Conservation (phyloP, 2,113 vertebrate species). For the Caranx ignobilis region DNA sequence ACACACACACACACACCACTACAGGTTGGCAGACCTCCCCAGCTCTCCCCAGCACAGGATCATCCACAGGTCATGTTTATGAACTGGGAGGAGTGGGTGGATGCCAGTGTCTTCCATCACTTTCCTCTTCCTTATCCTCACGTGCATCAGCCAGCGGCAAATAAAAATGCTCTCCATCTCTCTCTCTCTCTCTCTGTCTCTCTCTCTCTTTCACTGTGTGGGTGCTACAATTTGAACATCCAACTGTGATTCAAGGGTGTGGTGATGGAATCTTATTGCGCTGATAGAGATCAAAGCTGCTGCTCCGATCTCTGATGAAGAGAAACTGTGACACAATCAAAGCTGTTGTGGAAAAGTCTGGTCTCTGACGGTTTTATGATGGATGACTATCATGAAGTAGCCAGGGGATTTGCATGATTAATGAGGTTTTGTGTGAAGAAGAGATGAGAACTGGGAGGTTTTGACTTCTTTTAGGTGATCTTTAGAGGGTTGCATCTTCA, state of each 20-base stretch:
- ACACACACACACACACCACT: constrained; percentile 78
- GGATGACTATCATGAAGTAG: constrained; percentile 28
- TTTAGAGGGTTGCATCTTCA: not conserved
- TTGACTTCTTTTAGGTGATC: not conserved
- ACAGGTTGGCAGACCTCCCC: constrained; percentile 73
- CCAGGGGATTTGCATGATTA: constrained; percentile 61
- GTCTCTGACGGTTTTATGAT: constrained; percentile 55
- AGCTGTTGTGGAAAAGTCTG: constrained; percentile 49
- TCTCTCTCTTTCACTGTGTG: not conserved
- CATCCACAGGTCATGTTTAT: constrained; percentile 88
- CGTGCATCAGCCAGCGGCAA: constrained; percentile 39
- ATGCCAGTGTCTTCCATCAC: constrained; percentile 66
- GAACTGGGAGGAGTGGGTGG: constrained; percentile 83
- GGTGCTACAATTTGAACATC: constrained; percentile 4
- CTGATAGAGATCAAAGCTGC: constrained; percentile 69
- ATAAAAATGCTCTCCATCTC: not conserved
- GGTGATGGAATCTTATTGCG: constrained; percentile 59
- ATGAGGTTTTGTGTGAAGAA: constrained; percentile 24
- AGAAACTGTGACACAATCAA: constrained; percentile 77
- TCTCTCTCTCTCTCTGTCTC: not conserved
- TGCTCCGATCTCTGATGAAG: constrained; percentile 40
- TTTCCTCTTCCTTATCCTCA: constrained; percentile 67
- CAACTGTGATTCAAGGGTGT: constrained; percentile 58
- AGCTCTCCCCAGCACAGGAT: constrained; percentile 70
- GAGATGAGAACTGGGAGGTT: not conserved